These are phyloP conservation scores for Syrmaticus mikado DNA, from an alignment of 2,113 vertebrate genomes.

Conservation along the genomic window DNA sequence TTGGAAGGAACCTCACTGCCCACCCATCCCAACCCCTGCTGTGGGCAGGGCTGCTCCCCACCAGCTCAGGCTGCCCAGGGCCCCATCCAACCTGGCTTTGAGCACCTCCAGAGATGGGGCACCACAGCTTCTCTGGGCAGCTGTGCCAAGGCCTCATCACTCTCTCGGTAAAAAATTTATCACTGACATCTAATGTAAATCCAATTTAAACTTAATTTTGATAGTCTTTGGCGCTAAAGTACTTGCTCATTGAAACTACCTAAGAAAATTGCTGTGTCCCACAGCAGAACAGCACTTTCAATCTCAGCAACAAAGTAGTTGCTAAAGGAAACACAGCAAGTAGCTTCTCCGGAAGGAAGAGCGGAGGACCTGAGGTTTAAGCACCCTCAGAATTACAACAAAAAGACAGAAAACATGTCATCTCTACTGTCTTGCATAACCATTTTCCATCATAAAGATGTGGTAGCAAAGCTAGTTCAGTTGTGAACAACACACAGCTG, in stretches of 20 bases:
- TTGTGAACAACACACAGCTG: not conserved
- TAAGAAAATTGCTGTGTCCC: not conserved
- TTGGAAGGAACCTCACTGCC: no score
- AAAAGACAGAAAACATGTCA: not conserved
- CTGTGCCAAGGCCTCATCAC: no score
- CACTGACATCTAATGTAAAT: no score
- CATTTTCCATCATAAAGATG: not conserved
- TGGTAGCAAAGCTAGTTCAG: not conserved
- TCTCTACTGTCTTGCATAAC: not conserved
- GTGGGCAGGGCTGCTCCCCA: no score
- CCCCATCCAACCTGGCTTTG: no score
- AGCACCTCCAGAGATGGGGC: no score
- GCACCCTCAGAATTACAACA: not conserved
- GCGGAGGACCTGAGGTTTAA: not conserved
- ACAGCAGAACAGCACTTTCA: not conserved
- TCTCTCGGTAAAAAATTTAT: no score
- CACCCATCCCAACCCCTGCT: no score
- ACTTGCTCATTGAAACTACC: not conserved
- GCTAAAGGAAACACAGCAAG: not conserved
- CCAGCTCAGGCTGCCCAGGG: no score
- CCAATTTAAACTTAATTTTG: no score
- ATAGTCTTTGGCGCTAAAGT: not conserved
- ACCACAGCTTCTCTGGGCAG: no score
- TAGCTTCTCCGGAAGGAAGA: not conserved
- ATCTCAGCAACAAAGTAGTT: not conserved